phyloP scores from a whole-genome alignment of 2,888 invertebrate genomes.

The Conistra vaccinii region DNA sequence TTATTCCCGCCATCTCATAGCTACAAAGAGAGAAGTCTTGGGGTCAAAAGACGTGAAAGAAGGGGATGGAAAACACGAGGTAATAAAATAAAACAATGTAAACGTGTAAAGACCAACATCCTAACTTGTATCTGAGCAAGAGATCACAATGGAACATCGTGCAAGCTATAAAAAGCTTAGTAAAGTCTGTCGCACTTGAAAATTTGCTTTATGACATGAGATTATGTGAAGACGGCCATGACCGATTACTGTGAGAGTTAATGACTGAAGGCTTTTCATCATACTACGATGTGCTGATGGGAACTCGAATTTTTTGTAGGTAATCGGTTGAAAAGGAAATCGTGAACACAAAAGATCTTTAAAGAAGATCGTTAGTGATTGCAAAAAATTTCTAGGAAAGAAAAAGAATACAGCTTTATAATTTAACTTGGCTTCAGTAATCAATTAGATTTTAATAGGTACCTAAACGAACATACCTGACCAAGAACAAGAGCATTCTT shows the following conservation, averaged over 20 bases:
- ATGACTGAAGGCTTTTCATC: conserved; percentile 27
- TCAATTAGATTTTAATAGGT: neutral
- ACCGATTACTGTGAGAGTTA: conserved; percentile 47
- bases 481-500: neutral
- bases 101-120: neutral
- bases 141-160: conserved; percentile 18
- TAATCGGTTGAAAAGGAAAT: neutral
- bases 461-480: neutral
- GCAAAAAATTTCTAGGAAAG: neutral
- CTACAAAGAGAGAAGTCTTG: neutral
- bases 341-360: neutral
- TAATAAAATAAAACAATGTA: neutral
- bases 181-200: conserved; percentile 10
- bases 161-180: conserved; percentile 48
- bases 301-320: neutral
- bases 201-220: conserved; percentile 28
- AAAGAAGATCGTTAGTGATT: neutral
- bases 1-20: neutral
- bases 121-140: neutral
- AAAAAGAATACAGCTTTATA: neutral
- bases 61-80: neutral
- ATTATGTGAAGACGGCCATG: conserved; percentile 44
- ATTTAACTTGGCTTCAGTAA: neutral
- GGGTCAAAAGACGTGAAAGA: neutral
- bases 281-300: conserved; percentile 9